These are phyloP conservation scores for Scaptomyza pallida DNA, from an alignment of 1,140 invertebrate species.

Conservation along the genomic window DNA sequence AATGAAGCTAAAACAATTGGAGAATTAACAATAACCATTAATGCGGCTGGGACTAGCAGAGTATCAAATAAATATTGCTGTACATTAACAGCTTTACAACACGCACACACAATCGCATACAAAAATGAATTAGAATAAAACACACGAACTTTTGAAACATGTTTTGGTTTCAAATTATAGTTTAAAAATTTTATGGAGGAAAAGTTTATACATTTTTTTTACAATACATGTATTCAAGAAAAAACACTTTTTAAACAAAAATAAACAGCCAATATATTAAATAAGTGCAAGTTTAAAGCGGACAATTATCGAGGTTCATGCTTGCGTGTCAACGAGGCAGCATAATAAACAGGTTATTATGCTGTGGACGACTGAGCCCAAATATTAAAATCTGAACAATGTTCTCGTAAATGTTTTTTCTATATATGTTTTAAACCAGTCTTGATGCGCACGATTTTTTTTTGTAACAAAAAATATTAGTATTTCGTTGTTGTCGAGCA, in stretches of 20 bases:
- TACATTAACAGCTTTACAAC: background rate
- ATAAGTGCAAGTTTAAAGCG: constrained; percentile 3
- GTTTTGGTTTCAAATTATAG: constrained; percentile 36
- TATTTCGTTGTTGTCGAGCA: constrained; percentile 50
- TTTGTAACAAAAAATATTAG: constrained; percentile 59
- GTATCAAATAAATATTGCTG: background rate
- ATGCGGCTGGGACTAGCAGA: background rate
- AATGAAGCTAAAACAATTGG: constrained; percentile 1
- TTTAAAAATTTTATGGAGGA: background rate
- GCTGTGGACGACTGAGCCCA: constrained; percentile 15
- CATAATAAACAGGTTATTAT: constrained; percentile 9
- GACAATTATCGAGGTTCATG: constrained; percentile 16
- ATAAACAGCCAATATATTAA: constrained; percentile 32
- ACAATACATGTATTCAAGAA: constrained; percentile 16
- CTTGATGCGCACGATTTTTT: constrained; percentile 58
- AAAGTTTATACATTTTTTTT: constrained; percentile 21
- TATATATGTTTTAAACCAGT: constrained; percentile 23
- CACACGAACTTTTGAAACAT: background rate
- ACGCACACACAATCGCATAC: constrained; percentile 13
- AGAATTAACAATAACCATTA: background rate
- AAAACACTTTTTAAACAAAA: constrained; percentile 17
- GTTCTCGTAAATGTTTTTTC: constrained; percentile 3
- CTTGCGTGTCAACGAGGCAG: constrained; percentile 44
- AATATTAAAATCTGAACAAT: background rate
- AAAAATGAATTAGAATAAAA: background rate